Conservation (phyloP, 2,888 invertebrate genomes). For the Cantharis rufa region DNA sequence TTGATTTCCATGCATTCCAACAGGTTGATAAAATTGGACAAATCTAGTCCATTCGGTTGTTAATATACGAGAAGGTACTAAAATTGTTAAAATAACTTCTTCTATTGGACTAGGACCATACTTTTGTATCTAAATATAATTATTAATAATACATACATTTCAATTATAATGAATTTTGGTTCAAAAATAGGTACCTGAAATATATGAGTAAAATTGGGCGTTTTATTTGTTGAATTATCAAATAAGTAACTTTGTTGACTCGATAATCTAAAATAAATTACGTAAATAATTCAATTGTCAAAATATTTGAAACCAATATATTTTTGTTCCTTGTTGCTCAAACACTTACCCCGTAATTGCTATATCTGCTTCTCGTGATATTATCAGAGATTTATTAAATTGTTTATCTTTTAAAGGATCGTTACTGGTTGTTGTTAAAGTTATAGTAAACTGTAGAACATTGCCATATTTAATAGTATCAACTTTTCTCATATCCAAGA, state of each 20-base stretch:
- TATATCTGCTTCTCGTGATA: constrained; percentile 47
- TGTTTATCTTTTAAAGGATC: constrained; percentile 39
- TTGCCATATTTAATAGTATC: constrained; percentile 36
- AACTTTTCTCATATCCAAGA: constrained; percentile 46
- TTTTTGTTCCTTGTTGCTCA: background rate
- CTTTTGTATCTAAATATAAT: constrained; percentile 41
- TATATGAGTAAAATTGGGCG: constrained; percentile 40
- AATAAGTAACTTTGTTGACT: constrained; percentile 50
- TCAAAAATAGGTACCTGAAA: constrained; percentile 40
- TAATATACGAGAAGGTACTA: constrained; percentile 44
- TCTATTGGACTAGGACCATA: constrained; percentile 53
- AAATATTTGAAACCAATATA: background rate
- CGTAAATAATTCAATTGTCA: background rate
- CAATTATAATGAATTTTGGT: background rate
- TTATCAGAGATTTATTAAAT: constrained; percentile 37
- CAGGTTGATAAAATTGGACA: constrained; percentile 36
- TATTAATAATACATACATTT: background rate
- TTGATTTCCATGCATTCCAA: constrained; percentile 40
- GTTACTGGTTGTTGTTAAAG: constrained; percentile 49
- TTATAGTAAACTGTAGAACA: constrained; percentile 41
- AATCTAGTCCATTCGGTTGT: constrained; percentile 30
- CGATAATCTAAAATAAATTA: constrained; percentile 45
- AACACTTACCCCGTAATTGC: constrained; percentile 51
- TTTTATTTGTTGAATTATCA: constrained; percentile 37
- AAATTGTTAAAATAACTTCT: constrained; percentile 45